A percentile compares a stretch with the other conserved stretches of the same genome.
Evolutionary conservation across 2,797 vertebrate genomes (phyloP).

Genomic region (Apogon talboti): DNA sequence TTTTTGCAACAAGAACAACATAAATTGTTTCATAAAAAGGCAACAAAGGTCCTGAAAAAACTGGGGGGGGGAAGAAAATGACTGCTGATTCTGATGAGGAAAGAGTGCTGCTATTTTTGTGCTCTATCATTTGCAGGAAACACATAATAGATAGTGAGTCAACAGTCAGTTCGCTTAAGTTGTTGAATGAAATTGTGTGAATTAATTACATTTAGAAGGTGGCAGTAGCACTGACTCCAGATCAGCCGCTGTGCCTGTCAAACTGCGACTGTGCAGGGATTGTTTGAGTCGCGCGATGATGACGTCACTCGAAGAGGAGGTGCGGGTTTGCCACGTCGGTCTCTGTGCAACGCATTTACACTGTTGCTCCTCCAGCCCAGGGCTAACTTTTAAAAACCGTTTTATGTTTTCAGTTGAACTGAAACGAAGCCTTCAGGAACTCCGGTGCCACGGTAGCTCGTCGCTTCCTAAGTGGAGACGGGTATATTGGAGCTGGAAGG

Average conservation of each 20-base stretch:
- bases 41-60: too few relatives aligned
- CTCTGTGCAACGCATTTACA: conserved; percentile 72
- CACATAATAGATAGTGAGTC: neutral
- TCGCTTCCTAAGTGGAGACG: conserved; percentile 11
- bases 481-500: conserved; percentile 51
- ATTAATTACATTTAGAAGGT: too few relatives aligned
- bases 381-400: conserved; percentile 65
- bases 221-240: conserved; percentile 11
- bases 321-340: conserved; percentile 87
- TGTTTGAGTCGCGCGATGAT: conserved; percentile 74
- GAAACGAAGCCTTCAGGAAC: conserved; percentile 4
- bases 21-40: too few relatives aligned
- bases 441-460: conserved; percentile 14
- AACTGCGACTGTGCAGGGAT: conserved; percentile 69
- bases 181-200: neutral
- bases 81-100: too few relatives aligned
- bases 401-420: conserved; percentile 27
- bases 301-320: conserved; percentile 73
- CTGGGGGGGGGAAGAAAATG: too few relatives aligned
- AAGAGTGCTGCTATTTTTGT: too few relatives aligned
- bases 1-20: too few relatives aligned
- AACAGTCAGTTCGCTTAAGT: too few relatives aligned
- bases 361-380: conserved; percentile 69
- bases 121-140: too few relatives aligned
- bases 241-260: neutral